Evolutionary conservation across 1,140 invertebrate genomes (phyloP).

Genomic region (Drosophila eugracilis): DNA sequence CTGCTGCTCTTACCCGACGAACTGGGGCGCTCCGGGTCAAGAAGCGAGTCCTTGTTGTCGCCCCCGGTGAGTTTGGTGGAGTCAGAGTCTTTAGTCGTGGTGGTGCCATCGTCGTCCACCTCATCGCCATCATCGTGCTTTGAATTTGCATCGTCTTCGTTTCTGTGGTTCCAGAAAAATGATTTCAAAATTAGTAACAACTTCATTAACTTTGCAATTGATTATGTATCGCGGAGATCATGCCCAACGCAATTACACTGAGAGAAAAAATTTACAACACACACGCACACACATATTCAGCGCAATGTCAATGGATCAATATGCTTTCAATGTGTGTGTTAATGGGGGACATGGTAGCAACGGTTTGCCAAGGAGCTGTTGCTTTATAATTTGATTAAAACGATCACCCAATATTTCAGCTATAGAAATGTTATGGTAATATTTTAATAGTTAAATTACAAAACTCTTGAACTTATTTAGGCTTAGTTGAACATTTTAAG

Average conservation of each 20-base stretch:
- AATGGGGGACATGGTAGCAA: too few relatives aligned
- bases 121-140: conserved; percentile 84
- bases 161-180: conserved; percentile 53
- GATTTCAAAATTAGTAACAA: neutral
- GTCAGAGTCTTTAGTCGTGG: conserved; percentile 84
- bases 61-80: conserved; percentile 75
- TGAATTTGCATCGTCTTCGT: conserved; percentile 84
- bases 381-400: too few relatives aligned
- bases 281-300: conserved; percentile 38
- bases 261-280: conserved; percentile 37
- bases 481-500: neutral
- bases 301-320: conserved; percentile 38
- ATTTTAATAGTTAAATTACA: too few relatives aligned
- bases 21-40: conserved; percentile 84
- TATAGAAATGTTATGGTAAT: neutral
- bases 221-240: conserved; percentile 6
- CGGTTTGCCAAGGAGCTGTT: too few relatives aligned
- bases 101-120: conserved; percentile 83
- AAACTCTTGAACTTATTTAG: too few relatives aligned
- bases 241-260: conserved; percentile 35
- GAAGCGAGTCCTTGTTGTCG: conserved; percentile 81
- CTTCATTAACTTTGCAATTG: neutral
- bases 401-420: neutral
- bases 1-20: conserved; percentile 85
- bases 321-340: conserved; percentile 28